Conservation (phyloP, 2,113 vertebrate genomes). For the Campylomormyrus tamandua region DNA sequence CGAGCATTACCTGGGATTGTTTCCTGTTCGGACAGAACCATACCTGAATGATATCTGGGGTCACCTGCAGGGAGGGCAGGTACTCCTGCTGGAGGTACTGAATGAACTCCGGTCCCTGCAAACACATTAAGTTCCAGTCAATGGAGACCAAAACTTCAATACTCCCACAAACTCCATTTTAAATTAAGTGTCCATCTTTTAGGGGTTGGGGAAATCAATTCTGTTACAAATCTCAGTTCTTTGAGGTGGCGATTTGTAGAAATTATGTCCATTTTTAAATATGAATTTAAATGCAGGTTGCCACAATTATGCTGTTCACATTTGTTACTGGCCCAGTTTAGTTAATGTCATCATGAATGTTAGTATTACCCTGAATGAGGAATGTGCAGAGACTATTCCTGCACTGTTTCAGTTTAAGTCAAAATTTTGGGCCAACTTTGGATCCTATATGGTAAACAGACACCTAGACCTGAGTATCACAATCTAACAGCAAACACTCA, state of each 20-base stretch:
- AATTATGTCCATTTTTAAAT: background rate
- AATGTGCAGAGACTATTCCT: background rate
- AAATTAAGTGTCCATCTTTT: background rate
- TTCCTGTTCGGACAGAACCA: background rate
- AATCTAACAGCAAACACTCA: background rate
- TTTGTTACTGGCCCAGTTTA: background rate
- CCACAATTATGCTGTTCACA: background rate
- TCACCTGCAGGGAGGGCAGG: slow-evolving; percentile 84
- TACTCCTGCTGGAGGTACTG: slow-evolving; percentile 95
- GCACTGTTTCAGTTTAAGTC: background rate
- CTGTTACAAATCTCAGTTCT: background rate
- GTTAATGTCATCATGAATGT: background rate
- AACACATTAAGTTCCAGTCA: background rate
- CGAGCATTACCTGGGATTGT: background rate
- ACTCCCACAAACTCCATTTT: background rate
- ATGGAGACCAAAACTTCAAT: background rate
- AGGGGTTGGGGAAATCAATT: background rate
- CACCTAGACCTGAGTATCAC: background rate
- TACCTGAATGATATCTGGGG: slow-evolving; percentile 93
- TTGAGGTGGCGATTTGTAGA: background rate
- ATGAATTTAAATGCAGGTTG: background rate
- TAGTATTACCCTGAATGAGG: background rate
- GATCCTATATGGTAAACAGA: background rate
- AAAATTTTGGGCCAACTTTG: background rate
- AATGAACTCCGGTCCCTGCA: slow-evolving; percentile 86